Conservation (phyloP, 2,113 vertebrate species). For the Megaceryle torquata region DNA sequence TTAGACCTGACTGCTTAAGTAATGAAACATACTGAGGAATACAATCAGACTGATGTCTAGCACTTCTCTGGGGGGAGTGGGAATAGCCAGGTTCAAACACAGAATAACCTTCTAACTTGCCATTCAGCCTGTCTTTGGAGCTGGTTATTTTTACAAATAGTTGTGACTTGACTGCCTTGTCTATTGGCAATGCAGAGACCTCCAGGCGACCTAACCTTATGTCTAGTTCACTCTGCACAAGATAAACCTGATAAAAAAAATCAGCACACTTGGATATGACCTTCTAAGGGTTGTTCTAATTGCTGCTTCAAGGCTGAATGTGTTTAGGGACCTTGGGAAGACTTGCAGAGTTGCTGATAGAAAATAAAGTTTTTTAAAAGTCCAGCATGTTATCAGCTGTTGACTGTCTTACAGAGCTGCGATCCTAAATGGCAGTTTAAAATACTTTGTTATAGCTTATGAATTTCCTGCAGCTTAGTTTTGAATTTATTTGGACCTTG, state of each 20-base stretch:
- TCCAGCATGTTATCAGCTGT: not conserved
- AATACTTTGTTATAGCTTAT: not conserved
- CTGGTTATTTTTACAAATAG: not conserved
- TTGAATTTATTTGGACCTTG: not conserved
- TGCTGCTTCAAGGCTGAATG: slow-evolving; percentile 43
- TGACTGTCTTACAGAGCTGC: not conserved
- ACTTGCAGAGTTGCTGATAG: slow-evolving; percentile 1
- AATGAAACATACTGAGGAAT: not conserved
- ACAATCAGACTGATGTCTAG: not conserved
- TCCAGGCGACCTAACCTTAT: not conserved
- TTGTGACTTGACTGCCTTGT: not conserved
- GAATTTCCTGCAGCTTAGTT: not conserved
- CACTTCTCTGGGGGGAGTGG: not conserved
- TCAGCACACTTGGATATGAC: not conserved
- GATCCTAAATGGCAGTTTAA: not conserved
- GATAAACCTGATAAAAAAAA: slow-evolving; percentile 36
- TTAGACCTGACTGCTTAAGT: not conserved
- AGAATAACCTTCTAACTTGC: not conserved
- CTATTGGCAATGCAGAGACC: not conserved
- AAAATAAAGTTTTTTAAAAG: slow-evolving; percentile 6
- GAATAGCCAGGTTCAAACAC: not conserved
- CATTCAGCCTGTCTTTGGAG: not conserved
- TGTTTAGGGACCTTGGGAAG: slow-evolving; percentile 56
- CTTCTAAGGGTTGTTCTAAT: slow-evolving; percentile 21
- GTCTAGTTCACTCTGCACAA: not conserved